These are phyloP conservation scores for Drosophila tripunctata DNA, from an alignment of 2,888 invertebrate species.

Conservation along the genomic window DNA sequence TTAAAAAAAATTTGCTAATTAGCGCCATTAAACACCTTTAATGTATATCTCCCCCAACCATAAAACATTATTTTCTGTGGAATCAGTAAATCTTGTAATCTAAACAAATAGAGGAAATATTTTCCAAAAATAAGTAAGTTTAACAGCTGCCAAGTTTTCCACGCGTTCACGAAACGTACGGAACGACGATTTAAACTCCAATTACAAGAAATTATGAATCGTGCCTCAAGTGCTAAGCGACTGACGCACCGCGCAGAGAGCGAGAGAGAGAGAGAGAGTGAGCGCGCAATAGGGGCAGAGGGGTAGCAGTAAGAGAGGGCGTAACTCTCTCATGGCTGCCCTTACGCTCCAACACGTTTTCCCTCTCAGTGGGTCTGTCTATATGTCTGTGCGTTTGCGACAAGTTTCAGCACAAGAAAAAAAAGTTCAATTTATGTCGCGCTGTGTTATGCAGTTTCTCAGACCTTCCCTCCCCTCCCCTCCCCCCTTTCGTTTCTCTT, in stretches of 20 bases:
- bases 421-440: slow-evolving; percentile 78
- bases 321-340: slow-evolving; percentile 15
- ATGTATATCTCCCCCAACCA: not conserved
- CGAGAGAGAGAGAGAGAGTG: not conserved
- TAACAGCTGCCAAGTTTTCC: slow-evolving; percentile 34
- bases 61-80: slow-evolving; percentile 11
- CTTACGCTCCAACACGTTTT: slow-evolving; percentile 1
- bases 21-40: not conserved
- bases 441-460: slow-evolving; percentile 63
- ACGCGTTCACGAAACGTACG: not conserved
- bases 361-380: not conserved
- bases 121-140: slow-evolving; percentile 40
- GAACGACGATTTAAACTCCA: slow-evolving; percentile 64
- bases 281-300: not conserved
- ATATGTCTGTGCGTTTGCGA: slow-evolving; percentile 33
- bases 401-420: slow-evolving; percentile 60
- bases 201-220: slow-evolving; percentile 72
- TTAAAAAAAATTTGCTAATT: no score
- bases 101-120: slow-evolving; percentile 27
- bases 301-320: no score
- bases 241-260: no score
- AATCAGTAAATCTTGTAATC: slow-evolving; percentile 41
- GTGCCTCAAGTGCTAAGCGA: slow-evolving; percentile 57
- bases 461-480: not conserved
- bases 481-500: not conserved